Conservation (phyloP, 2,888 invertebrate species). For the Drosophila macrospina region DNA sequence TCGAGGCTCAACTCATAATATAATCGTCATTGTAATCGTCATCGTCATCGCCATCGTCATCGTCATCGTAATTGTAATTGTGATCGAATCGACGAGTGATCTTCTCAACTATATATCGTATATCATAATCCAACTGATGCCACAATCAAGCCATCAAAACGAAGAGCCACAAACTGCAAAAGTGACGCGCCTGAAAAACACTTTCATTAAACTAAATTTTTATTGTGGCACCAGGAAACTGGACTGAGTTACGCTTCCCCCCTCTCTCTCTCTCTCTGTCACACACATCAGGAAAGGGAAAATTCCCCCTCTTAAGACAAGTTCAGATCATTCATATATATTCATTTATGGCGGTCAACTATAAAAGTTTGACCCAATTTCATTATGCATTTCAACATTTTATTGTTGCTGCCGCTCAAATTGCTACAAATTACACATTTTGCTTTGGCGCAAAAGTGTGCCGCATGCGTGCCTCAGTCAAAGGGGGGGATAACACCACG, state of each 20-base stretch:
- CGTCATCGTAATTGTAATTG: slow-evolving; percentile 28
- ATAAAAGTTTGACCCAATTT: slow-evolving; percentile 79
- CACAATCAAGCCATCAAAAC: slow-evolving; percentile 77
- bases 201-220: slow-evolving; percentile 80
- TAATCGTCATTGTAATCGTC: slow-evolving; percentile 37
- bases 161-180: slow-evolving; percentile 11
- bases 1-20: slow-evolving; percentile 48
- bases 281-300: too few relatives aligned
- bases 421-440: slow-evolving; percentile 80
- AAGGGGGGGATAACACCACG: neutral
- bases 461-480: slow-evolving; percentile 64
- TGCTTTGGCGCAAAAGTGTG: slow-evolving; percentile 78
- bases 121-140: slow-evolving; percentile 68
- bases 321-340: slow-evolving; percentile 49
- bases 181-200: slow-evolving; percentile 59
- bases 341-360: slow-evolving; percentile 72
- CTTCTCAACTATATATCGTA: slow-evolving; percentile 57
- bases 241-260: neutral
- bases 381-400: slow-evolving; percentile 31
- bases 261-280: too few relatives aligned
- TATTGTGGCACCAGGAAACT: slow-evolving; percentile 68
- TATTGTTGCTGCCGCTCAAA: slow-evolving; percentile 54
- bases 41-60: slow-evolving; percentile 38
- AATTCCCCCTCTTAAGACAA: slow-evolving; percentile 1
- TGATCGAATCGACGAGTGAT: slow-evolving; percentile 43